These are phyloP conservation scores for Cyanoramphus novaezelandiae DNA, from an alignment of 2,113 vertebrate species.

Conservation along the genomic window DNA sequence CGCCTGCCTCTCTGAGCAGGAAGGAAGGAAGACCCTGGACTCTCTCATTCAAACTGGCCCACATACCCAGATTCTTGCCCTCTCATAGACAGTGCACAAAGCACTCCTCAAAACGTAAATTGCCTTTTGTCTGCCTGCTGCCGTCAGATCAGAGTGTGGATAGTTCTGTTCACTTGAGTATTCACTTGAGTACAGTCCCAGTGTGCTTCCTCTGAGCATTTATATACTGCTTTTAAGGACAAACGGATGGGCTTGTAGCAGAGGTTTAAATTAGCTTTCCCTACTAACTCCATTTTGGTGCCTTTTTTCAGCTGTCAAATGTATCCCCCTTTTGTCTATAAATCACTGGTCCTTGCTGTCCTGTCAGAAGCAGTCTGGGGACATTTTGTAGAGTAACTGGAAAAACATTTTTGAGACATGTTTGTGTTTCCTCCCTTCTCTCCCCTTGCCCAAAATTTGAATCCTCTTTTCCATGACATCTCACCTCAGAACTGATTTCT, in stretches of 20 bases:
- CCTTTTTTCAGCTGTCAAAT: not conserved
- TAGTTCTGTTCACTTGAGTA: not conserved
- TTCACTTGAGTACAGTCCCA: not conserved
- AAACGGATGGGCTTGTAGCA: not conserved
- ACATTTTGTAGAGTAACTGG: not conserved
- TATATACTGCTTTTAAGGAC: not conserved
- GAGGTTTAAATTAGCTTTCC: not conserved
- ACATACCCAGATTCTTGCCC: not conserved
- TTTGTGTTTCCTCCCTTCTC: not conserved
- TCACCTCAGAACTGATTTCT: not conserved
- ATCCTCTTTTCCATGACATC: not conserved
- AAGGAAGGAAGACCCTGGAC: not conserved
- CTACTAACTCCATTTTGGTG: not conserved
- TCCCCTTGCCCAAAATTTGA: not conserved
- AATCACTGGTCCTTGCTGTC: not conserved
- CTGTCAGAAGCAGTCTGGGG: not conserved
- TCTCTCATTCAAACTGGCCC: not conserved
- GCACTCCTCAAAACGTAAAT: not conserved
- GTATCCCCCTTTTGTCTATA: not conserved
- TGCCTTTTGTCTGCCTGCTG: not conserved
- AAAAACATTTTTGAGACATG: accelerated
- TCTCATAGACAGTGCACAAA: accelerated
- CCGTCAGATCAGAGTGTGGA: too few species aligned
- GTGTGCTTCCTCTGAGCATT: not conserved
- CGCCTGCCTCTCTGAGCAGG: not conserved